These are phyloP conservation scores for Chondrosia reniformis DNA, from an alignment of 37 sponge, comb jelly and placozoan genomes.

Conservation along the genomic window DNA sequence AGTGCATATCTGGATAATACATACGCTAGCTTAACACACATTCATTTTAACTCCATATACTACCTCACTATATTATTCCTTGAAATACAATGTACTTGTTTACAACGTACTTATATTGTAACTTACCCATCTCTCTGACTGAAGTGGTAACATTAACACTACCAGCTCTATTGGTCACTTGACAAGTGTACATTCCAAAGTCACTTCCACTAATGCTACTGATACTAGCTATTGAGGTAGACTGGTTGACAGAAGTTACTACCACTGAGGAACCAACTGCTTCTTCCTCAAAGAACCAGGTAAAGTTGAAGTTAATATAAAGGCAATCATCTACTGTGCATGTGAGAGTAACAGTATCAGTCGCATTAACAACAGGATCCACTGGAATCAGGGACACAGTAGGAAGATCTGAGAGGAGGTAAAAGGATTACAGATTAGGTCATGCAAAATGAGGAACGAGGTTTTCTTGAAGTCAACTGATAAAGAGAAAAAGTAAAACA, in stretches of 20 bases:
- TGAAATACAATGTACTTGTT: no score
- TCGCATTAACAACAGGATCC: not conserved
- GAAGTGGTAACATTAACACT: not conserved
- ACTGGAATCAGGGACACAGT: not conserved
- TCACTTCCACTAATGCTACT: not conserved
- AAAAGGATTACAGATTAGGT: no score
- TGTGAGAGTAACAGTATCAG: not conserved
- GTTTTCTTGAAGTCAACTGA: no score
- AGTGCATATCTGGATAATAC: no score
- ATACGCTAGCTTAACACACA: no score
- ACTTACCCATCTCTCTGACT: not conserved
- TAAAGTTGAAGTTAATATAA: not conserved
- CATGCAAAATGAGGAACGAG: no score
- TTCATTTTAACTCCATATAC: no score
- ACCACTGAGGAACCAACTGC: not conserved
- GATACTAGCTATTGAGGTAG: no score
- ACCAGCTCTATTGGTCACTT: constrained; percentile 9
- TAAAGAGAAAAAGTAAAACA: no score
- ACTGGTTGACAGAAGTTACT: no score
- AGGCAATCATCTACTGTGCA: not conserved
- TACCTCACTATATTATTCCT: no score
- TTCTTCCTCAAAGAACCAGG: not conserved
- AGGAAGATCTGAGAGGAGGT: not conserved
- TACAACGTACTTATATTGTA: no score
- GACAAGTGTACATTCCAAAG: constrained; percentile 22